These are phyloP conservation scores for Microtus pennsylvanicus DNA, from an alignment of 2,113 vertebrate genomes.

Conservation along the genomic window DNA sequence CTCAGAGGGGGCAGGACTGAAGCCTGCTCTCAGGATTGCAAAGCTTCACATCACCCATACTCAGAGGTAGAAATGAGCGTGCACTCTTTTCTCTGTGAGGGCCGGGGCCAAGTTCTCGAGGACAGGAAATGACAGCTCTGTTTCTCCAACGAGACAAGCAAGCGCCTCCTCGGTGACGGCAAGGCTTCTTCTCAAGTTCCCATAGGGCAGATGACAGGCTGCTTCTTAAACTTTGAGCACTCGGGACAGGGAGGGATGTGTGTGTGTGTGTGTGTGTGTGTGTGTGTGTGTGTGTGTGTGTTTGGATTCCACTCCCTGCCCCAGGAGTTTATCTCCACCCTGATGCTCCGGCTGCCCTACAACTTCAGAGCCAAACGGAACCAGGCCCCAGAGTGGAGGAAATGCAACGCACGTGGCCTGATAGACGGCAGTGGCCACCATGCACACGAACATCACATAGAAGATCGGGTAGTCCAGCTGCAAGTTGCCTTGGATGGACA, in stretches of 20 bases:
- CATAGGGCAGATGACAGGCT: not conserved
- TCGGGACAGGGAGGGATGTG: not conserved
- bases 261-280: no score
- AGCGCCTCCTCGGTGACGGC: not conserved
- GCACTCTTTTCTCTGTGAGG: not conserved
- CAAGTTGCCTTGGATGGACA: conserved; percentile 91
- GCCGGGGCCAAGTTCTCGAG: not conserved
- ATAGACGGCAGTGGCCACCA: conserved; percentile 93
- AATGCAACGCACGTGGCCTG: conserved; percentile 92
- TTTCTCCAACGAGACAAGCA: not conserved
- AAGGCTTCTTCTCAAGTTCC: not conserved
- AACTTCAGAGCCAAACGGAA: not conserved
- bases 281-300: no score
- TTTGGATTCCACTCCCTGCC: not conserved
- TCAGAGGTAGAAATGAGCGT: not conserved
- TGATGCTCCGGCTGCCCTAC: not conserved
- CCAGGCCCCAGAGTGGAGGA: not conserved
- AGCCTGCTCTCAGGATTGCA: not conserved
- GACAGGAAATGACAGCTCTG: not conserved
- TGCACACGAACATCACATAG: conserved; percentile 96
- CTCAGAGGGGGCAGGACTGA: not conserved
- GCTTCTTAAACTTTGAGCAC: not conserved
- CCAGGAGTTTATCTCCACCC: rapidly evolving
- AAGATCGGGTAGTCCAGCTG: conserved; percentile 96
- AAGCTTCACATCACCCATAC: not conserved